phyloP scores from a whole-genome alignment of 2,797 vertebrate genomes.

The Ctenopoma kingsleyae region DNA sequence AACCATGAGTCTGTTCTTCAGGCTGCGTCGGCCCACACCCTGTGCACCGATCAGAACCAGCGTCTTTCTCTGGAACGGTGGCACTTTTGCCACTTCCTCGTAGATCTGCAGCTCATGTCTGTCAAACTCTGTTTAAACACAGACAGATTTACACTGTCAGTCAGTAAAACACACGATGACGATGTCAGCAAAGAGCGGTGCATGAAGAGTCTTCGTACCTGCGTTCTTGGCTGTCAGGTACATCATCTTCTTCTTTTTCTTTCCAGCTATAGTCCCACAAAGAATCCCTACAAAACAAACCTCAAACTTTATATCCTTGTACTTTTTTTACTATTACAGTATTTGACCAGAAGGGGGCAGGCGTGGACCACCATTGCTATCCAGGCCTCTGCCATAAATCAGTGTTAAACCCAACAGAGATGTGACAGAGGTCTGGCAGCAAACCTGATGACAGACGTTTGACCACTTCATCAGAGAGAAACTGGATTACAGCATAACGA shows the following conservation, averaged over 20 bases:
- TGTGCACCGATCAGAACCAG: conserved; percentile 97
- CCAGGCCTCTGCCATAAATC: conserved; percentile 15
- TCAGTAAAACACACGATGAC: neutral
- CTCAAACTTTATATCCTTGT: neutral
- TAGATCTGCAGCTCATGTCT: conserved; percentile 98
- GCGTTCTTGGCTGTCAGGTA: conserved; percentile 97
- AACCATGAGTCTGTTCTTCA: conserved; percentile 96
- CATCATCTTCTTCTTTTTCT: conserved; percentile 99
- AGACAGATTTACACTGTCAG: conserved; percentile 5
- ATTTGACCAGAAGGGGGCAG: conserved; percentile 66
- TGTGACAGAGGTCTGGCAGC: conserved; percentile 12
- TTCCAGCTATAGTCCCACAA: conserved; percentile 94
- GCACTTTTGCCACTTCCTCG: conserved; percentile 97
- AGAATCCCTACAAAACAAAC: conserved; percentile 87
- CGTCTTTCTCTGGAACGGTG: conserved; percentile 96
- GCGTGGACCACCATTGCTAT: neutral
- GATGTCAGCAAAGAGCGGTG: neutral
- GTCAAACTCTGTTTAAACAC: conserved; percentile 91
- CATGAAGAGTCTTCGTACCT: conserved; percentile 79
- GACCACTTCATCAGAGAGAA: conserved; percentile 2
- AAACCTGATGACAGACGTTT: conserved; percentile 1
- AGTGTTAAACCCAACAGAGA: conserved; percentile 11
- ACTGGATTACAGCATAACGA: neutral
- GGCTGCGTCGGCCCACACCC: conserved; percentile 95
- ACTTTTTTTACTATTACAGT: conserved; percentile 8